Conservation (phyloP, 2,797 vertebrate species). For the Tadarida brasiliensis region DNA sequence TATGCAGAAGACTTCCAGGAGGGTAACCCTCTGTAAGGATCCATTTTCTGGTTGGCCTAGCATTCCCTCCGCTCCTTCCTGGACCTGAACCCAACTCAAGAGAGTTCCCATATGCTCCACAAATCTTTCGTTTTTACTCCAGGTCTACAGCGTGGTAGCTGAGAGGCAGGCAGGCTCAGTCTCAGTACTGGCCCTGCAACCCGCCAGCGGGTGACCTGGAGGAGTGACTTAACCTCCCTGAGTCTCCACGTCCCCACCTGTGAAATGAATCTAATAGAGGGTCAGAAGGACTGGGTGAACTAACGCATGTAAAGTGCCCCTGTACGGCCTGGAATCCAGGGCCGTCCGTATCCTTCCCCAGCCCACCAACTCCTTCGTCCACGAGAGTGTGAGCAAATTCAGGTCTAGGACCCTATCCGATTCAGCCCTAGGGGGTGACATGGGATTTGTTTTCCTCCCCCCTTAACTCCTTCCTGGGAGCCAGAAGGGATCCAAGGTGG, state of each 20-base stretch:
- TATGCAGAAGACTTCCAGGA: not conserved
- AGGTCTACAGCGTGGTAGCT: not conserved
- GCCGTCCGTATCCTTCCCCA: fast-evolving
- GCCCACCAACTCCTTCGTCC: not conserved
- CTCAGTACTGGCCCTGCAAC: not conserved
- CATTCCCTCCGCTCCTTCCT: not conserved
- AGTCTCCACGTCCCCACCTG: not conserved
- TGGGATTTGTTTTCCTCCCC: not conserved
- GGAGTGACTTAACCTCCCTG: too few species aligned
- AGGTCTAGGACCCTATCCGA: not conserved
- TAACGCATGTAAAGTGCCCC: fast-evolving
- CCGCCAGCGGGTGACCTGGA: not conserved
- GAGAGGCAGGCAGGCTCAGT: not conserved
- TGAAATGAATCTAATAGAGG: not conserved
- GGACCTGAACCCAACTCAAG: not conserved
- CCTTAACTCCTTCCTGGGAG: not conserved
- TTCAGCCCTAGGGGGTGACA: not conserved
- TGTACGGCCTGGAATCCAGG: not conserved
- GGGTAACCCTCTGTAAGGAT: not conserved
- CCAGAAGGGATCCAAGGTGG: not conserved
- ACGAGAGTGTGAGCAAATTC: fast-evolving
- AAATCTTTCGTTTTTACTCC: not conserved
- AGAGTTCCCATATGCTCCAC: not conserved
- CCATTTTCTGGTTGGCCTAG: not conserved
- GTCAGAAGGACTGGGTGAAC: not conserved